Evolutionary conservation across 2,888 invertebrate genomes (phyloP), one percentile per base, ranked within the genome.

Genomic region (Melolontha melolontha): DNA sequence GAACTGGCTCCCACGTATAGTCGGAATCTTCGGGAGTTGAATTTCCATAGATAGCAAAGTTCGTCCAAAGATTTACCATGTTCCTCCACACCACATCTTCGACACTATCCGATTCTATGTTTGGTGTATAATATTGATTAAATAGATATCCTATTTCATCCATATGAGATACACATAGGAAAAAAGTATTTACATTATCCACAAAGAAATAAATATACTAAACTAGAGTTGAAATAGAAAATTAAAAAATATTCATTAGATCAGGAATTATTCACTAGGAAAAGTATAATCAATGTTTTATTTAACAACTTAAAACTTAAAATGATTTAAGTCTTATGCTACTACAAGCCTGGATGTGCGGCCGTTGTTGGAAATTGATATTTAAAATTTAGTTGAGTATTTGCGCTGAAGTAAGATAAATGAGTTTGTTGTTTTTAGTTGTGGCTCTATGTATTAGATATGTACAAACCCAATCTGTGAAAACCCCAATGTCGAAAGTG

Each of bases 1-100:
- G 29, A 5, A 62, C 51, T 1, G 67, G 67, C 12, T 40, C 50
- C 67, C 59, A 67, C 6, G 8, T 62, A 5, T 51, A 40, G 7
- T 27, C 52, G 2, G 10, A 22, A 27, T 29, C 42, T n/a, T 68
- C 49, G 2, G 55, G 49, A 2, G 64, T 68, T 16, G 68, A 64
- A 12, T 52, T 47, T 16, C 64, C 68, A 40, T 22, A 64, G 11
- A 52, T 68, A 0, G 68, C 68, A 47, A 68, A 68, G 27, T 68
- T 64, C n/a, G 64, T 64, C 68, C 68, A 68, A 12, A 68, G 40
- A 14, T 29, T 47, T 41, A 68, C 55, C 64, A 68, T 55, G 12
- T 16, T 14, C 16, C 14, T 17, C 16, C 55, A 12, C 11, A 14
- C 22, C 12, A 17, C 5, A 22, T 68, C 64, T 47, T 64, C 64